Percentiles rank a stretch among this genome's conserved stretches.
Evolutionary conservation across 2,888 invertebrate species (phyloP).

Genomic region (Halictus quadricinctus): DNA sequence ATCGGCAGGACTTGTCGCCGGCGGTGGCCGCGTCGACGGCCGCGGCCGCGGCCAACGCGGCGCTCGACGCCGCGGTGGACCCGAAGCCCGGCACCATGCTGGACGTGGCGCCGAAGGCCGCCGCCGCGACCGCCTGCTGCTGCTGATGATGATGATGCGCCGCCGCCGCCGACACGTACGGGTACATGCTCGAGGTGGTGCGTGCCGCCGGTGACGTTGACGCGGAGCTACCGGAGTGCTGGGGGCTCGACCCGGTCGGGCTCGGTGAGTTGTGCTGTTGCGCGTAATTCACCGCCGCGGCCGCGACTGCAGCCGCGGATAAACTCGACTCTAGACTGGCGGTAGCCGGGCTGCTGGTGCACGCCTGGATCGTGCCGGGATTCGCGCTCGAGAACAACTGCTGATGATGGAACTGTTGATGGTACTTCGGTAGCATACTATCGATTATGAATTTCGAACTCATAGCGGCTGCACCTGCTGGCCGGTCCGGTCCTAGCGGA

Average conservation of each 20-base stretch:
- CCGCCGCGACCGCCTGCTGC: slow-evolving; percentile 87
- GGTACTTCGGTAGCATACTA: slow-evolving; percentile 98
- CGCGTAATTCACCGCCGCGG: slow-evolving; percentile 93
- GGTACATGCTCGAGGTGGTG: slow-evolving; percentile 92
- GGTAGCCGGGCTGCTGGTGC: slow-evolving; percentile 86
- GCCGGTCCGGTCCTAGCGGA: slow-evolving; percentile 82
- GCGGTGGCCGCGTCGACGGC: slow-evolving; percentile 87
- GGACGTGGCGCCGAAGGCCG: slow-evolving; percentile 87
- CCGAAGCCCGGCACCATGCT: slow-evolving; percentile 86
- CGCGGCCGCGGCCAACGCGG: slow-evolving; percentile 85
- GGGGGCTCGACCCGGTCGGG: slow-evolving; percentile 88
- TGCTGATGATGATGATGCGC: slow-evolving; percentile 88
- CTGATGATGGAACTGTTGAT: slow-evolving; percentile 89
- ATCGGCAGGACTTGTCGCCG: slow-evolving; percentile 92
- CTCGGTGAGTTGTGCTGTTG: slow-evolving; percentile 83
- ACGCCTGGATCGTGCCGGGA: slow-evolving; percentile 88
- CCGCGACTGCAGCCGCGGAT: slow-evolving; percentile 84
- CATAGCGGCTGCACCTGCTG: slow-evolving; percentile 84
- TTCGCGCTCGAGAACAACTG: slow-evolving; percentile 87
- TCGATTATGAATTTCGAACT: slow-evolving; percentile 98
- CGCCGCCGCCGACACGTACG: slow-evolving; percentile 91
- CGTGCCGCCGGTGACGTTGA: slow-evolving; percentile 86
- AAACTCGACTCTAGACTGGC: slow-evolving; percentile 87
- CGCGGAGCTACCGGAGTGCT: slow-evolving; percentile 87
- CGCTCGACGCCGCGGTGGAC: slow-evolving; percentile 83